These are phyloP conservation scores for Drosophila kanekoi DNA, from an alignment of 2,888 invertebrate species.

Conservation along the genomic window DNA sequence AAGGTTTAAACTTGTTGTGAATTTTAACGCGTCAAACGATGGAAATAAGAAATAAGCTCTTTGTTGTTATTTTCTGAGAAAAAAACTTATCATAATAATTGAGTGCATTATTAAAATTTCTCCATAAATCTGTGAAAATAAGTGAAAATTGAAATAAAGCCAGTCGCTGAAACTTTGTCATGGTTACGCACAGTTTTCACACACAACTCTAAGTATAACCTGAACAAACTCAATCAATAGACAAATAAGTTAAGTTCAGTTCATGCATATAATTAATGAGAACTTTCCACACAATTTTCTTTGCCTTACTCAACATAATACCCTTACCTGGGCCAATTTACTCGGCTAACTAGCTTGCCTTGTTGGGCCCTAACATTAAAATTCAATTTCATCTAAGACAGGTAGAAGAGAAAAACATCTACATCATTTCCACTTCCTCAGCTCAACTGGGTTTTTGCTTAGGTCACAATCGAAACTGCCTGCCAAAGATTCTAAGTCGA, in stretches of 20 bases:
- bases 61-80: too few species aligned
- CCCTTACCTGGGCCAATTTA: constrained; percentile 36
- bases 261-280: neutral
- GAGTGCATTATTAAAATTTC: constrained; percentile 9
- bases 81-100: constrained; percentile 18
- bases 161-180: neutral
- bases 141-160: neutral
- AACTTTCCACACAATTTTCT: neutral
- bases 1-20: neutral
- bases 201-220: too few species aligned
- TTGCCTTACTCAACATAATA: neutral
- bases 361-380: constrained; percentile 55
- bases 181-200: too few species aligned
- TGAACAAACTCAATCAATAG: too few species aligned
- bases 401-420: constrained; percentile 28
- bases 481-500: constrained; percentile 11
- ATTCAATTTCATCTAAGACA: constrained; percentile 60
- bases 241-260: too few species aligned
- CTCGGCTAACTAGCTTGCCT: constrained; percentile 15
- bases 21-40: neutral
- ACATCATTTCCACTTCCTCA: constrained; percentile 54
- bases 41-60: neutral
- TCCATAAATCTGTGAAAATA: neutral
- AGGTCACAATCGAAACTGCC: constrained; percentile 23
- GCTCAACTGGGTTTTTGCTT: constrained; percentile 15